phyloP scores from a whole-genome alignment of 2,797 vertebrate genomes.

The Nothura maculosa region DNA sequence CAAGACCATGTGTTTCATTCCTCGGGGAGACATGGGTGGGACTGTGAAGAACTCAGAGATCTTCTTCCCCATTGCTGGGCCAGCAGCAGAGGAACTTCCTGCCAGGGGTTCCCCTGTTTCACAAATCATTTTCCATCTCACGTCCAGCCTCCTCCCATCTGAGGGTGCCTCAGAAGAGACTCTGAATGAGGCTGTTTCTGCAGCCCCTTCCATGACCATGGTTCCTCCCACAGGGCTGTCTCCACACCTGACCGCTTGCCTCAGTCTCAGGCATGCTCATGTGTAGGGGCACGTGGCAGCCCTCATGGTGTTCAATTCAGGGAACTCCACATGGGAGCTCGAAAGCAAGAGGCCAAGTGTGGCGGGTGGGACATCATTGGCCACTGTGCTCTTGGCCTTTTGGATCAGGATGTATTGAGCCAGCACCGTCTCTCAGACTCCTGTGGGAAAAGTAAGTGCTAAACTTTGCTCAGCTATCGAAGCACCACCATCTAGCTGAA shows the following conservation, averaged over 20 bases:
- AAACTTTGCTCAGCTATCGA: not conserved
- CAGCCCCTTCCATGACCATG: not conserved
- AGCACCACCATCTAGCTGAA: not conserved
- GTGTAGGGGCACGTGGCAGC: not conserved
- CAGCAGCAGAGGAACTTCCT: not conserved
- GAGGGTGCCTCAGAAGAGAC: not conserved
- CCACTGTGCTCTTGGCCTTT: not conserved
- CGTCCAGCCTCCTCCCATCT: not conserved
- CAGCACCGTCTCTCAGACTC: not conserved
- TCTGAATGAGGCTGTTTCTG: not conserved
- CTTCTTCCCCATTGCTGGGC: not conserved
- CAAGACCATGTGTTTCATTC: not conserved
- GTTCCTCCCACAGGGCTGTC: not conserved
- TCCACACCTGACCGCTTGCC: not conserved
- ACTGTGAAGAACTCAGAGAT: not conserved
- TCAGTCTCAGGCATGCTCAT: no score
- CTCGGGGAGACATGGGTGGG: fast-evolving
- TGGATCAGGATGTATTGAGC: not conserved
- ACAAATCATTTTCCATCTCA: fast-evolving
- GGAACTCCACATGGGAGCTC: not conserved
- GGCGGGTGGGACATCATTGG: not conserved
- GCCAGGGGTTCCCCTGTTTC: not conserved
- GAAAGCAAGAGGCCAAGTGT: not conserved
- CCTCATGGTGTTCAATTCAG: not conserved
- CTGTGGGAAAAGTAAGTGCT: fast-evolving